Base-by-base conservation (phyloP, 1,140 invertebrate genomes). In the Reticulitermes speratus region DNA sequence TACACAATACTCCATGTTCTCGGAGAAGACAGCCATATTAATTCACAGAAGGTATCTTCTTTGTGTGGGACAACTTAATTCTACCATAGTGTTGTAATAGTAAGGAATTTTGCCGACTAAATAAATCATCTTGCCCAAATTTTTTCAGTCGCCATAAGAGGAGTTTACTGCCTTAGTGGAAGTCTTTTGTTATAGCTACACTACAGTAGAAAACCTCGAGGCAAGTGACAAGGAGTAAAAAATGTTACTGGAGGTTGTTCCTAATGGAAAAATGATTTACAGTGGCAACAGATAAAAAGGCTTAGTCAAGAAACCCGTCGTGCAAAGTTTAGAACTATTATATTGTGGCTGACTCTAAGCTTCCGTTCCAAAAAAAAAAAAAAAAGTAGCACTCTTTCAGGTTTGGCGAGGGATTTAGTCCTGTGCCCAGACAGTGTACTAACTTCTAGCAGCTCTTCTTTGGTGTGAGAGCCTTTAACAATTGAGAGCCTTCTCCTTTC, bases 221-320 rank as follows among this genome's bases (percentile, higher is more conserved):
- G 65, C 65, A 75, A 75, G 65, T 75, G 65, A 75, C 65, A 75
- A 75, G 25, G 65, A 75, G 65, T n/a, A 75, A 75, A 75, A 30
- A 75, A 75, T 75, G 65, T 75, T 75, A 30, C 65, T 75, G 65
- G 65, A 75, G 65, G 65, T 75, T n/a, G 65, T 75, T 75, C 65
- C 65, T 75, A 75, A 75, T 75, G 65, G 65, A 75, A 75, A 75
- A 75, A 75, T 75, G 65, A 75, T 75, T 75, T 75, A 75, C 65
- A 75, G 3, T 75, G 65, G 65, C 65, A 75, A 75, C n/a, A 75
- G 65, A 75, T 75, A 75, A 75, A 75, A 75, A 75, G 65, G 30
- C 65, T 75, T 75, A 75, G 65, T 25, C 25, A 75, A 30, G n/a
- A 55, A 55, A 55, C 14, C 52, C 16, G 52, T 5, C 52, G 14